These are phyloP conservation scores for Ara ararauna DNA, from an alignment of 2,797 vertebrate species.

Conservation along the genomic window DNA sequence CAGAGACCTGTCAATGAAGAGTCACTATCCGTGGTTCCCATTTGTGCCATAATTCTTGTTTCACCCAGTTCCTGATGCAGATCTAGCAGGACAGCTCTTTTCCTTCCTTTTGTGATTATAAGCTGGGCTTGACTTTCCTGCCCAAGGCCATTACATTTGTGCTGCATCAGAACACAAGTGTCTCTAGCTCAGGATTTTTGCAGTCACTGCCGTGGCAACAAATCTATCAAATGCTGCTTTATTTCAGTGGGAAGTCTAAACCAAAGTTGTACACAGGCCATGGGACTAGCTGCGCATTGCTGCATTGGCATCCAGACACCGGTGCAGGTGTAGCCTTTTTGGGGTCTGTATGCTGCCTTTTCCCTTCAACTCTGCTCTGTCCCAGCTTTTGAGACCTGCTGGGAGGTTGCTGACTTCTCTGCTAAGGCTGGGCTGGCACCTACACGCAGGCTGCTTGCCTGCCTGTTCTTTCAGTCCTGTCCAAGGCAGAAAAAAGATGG, in stretches of 20 bases:
- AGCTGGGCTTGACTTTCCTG: neutral
- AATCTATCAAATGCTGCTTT: neutral
- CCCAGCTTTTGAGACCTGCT: neutral
- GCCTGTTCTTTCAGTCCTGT: neutral
- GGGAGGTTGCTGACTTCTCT: neutral
- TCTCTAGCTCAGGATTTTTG: neutral
- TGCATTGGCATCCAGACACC: neutral
- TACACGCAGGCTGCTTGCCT: neutral
- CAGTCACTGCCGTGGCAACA: neutral
- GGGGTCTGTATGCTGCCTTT: neutral
- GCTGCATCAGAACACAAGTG: neutral
- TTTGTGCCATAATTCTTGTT: neutral
- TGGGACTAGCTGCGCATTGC: neutral
- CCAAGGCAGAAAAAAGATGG: neutral
- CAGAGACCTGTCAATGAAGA: neutral
- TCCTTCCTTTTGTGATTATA: neutral
- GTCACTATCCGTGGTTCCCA: neutral
- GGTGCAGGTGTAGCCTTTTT: neutral
- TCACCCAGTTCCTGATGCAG: neutral
- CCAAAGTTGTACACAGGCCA: neutral
- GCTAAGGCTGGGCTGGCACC: neutral
- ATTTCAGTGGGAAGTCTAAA: neutral
- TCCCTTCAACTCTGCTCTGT: neutral
- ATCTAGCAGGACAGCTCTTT: neutral
- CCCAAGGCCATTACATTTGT: neutral